Conservation (phyloP, 2,797 vertebrate genomes). For the Aulostomus chinensis region DNA sequence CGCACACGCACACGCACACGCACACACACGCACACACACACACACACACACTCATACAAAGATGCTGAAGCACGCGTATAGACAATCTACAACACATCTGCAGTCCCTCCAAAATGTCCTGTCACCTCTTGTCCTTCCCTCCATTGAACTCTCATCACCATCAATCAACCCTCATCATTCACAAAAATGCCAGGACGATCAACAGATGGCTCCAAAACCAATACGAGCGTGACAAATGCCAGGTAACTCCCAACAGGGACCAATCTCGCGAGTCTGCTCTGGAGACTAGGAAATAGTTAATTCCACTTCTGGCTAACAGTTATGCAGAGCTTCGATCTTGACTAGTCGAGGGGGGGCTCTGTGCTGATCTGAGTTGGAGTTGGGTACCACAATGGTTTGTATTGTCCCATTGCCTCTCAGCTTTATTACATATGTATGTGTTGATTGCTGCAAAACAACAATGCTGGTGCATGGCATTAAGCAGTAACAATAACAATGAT, state of each 20-base stretch:
- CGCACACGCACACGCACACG: conserved; percentile 8
- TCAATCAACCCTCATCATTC: conserved; percentile 70
- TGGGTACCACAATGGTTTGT: conserved; percentile 63
- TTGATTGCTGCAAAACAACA: conserved; percentile 80
- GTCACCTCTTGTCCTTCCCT: conserved; percentile 63
- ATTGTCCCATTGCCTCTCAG: conserved; percentile 72
- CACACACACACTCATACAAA: too few relatives aligned
- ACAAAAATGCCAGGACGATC: conserved; percentile 65
- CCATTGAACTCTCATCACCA: conserved; percentile 69
- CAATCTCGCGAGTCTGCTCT: conserved; percentile 28
- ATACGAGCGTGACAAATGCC: conserved; percentile 54
- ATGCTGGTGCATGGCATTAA: conserved; percentile 75
- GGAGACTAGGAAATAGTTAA: conserved; percentile 22
- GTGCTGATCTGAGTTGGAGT: conserved; percentile 51
- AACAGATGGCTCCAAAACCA: conserved; percentile 66
- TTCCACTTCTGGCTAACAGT: conserved; percentile 32
- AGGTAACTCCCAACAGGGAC: conserved; percentile 67
- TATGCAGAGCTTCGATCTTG: conserved; percentile 40
- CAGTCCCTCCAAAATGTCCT: conserved; percentile 58
- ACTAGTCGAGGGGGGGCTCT: conserved; percentile 42
- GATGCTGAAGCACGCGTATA: conserved; percentile 27
- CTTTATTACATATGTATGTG: conserved; percentile 82
- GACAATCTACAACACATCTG: conserved; percentile 34
- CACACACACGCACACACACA: conserved; percentile 5
- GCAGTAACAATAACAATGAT: conserved; percentile 79